A percentile compares a stretch with the other conserved stretches of the same genome.
These are phyloP conservation scores for Pachycephus smyrnensis DNA, from an alignment of 2,888 invertebrate genomes.

Conservation along the genomic window DNA sequence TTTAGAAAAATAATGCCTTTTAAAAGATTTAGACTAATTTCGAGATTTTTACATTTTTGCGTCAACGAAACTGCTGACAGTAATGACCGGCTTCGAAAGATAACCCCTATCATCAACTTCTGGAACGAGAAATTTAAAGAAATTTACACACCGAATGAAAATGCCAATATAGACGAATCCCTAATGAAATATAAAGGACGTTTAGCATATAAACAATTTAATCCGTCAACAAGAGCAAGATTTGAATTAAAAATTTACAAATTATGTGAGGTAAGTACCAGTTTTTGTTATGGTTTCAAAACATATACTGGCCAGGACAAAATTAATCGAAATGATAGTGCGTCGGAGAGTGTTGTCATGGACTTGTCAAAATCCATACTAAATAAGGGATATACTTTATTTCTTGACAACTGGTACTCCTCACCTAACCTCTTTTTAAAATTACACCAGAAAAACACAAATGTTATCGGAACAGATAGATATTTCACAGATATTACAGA, in stretches of 20 bases:
- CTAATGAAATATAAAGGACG: conserved; percentile 22
- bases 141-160: conserved; percentile 40
- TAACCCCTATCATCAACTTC: conserved; percentile 42
- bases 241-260: conserved; percentile 24
- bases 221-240: conserved; percentile 19
- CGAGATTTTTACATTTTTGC: conserved; percentile 34
- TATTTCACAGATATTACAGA: too few relatives aligned
- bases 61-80: conserved; percentile 27
- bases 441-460: conserved; percentile 24
- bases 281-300: conserved; percentile 19
- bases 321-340: conserved; percentile 7
- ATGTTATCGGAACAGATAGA: conserved; percentile 26
- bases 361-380: conserved; percentile 7
- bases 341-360: neutral
- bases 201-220: conserved; percentile 17
- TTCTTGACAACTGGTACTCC: conserved; percentile 27
- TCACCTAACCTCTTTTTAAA: conserved; percentile 27
- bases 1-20: conserved; percentile 29
- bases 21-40: conserved; percentile 31
- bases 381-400: conserved; percentile 5
- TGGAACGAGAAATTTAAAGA: conserved; percentile 44
- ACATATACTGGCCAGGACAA: conserved; percentile 20
- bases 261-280: conserved; percentile 16
- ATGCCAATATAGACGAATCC: too few relatives aligned
- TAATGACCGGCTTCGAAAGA: conserved; percentile 41